A percentile compares a stretch with the other conserved stretches of the same genome.
Conservation (phyloP, 2,113 vertebrate species). For the Miniopterus natalensis region DNA sequence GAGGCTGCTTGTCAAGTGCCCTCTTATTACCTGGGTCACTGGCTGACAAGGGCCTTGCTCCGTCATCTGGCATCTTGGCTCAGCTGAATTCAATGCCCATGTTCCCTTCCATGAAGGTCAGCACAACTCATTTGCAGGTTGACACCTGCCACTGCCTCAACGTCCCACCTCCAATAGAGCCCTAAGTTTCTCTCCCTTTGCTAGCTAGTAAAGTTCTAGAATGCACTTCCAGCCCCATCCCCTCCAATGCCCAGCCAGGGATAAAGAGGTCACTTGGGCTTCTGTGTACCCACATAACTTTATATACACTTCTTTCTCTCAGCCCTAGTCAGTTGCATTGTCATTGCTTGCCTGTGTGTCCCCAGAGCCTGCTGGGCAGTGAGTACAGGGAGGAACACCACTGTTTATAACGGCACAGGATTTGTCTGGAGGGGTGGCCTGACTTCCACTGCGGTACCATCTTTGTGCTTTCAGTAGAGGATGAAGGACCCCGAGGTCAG, state of each 20-base stretch:
- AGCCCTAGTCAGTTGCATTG: not conserved
- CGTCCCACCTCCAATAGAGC: not conserved
- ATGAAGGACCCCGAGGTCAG: not conserved
- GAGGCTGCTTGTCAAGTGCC: slow-evolving; percentile 52
- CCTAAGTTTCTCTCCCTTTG: not conserved
- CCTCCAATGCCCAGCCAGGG: accelerated
- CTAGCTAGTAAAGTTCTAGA: slow-evolving; percentile 11
- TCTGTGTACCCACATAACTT: not conserved
- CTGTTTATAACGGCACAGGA: not conserved
- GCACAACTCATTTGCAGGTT: slow-evolving; percentile 42
- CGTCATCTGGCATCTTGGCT: slow-evolving; percentile 68
- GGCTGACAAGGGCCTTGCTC: slow-evolving; percentile 45
- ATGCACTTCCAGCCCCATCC: not conserved
- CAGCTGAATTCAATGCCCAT: slow-evolving; percentile 9
- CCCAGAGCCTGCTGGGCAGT: not conserved
- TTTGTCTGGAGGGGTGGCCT: not conserved
- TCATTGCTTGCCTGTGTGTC: not conserved
- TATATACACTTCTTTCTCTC: not conserved
- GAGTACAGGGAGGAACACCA: not conserved
- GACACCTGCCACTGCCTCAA: slow-evolving; percentile 13
- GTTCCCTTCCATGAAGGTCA: slow-evolving; percentile 47
- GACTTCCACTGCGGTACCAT: not conserved
- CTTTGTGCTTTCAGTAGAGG: not conserved
- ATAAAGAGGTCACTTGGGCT: slow-evolving; percentile 9
- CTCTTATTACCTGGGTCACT: slow-evolving; percentile 68